Base-by-base conservation (phyloP, 1,140 invertebrate species). In the Aphelenchoides avenae region DNA sequence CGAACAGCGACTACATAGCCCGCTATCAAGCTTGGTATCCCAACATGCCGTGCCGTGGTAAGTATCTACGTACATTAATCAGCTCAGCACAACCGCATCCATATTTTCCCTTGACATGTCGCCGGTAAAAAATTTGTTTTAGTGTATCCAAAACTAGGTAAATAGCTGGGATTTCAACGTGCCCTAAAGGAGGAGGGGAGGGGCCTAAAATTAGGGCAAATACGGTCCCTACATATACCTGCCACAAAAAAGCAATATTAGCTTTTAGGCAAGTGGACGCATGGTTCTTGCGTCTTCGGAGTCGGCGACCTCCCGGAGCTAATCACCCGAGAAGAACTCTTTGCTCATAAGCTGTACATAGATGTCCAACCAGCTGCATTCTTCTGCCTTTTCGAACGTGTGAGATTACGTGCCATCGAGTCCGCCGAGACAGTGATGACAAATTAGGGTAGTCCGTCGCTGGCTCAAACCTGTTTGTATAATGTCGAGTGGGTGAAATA, bases 341-440 rank as follows among this genome's bases (percentile, higher is more conserved):
- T 29, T 11, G 50, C 50, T 18, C 50, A 52, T 29, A 52, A 52
- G 24, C 56, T 52, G 15, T 29, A 52, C 24, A 53, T 53, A 29
- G 50, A 52, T 24, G 44, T 54, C 48, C 49, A 52, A 24, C 50
- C 50, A 27, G 50, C 50, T 5, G 50, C 50, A 11, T 52, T 55
- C n/a, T 54, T 54, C 24, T 52, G 48, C 26, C 52, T 50, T 30
- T 54, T 42, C 44, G 29, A 53, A 26, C 22, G 26, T 9, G 44
- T 52, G 13, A 52, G 27, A 56, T 22, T 53, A 11, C 48, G 44
- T 42, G 50, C 50, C 11, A 15, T 20, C 33, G 47, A 52, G 29
- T 52, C 50, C 13, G 11, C 20, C 3, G 13, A 52, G 5, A 51
- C 24, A 15, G 24, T n/a, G n/a, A n/a, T n/a, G n/a, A n/a, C n/a